Conservation (phyloP, 2,888 invertebrate species). For the Schrankia costaestrigalis region DNA sequence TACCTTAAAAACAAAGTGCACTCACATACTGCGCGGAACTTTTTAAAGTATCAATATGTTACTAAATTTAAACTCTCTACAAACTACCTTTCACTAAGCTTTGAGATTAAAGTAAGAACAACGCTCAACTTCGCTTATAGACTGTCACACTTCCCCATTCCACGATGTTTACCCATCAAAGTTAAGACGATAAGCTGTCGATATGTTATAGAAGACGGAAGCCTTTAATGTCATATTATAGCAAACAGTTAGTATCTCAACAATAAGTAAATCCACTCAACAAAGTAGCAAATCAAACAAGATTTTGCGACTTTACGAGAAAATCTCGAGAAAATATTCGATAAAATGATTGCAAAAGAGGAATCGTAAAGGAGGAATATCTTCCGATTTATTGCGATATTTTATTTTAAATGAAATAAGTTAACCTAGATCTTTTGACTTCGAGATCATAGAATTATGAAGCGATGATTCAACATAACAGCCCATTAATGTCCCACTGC, state of each 20-base stretch:
- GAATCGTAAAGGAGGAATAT: neutral
- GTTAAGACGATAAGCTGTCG: conserved; percentile 1
- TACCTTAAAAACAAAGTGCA: too few relatives aligned
- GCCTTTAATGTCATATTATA: conserved; percentile 1
- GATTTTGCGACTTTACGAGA: neutral
- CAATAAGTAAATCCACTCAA: conserved; percentile 2
- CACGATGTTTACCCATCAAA: conserved; percentile 2
- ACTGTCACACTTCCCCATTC: neutral
- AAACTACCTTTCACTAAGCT: too few relatives aligned
- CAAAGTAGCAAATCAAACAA: conserved; percentile 3
- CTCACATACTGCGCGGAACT: too few relatives aligned
- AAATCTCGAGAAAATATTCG: neutral
- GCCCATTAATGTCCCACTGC: too few relatives aligned
- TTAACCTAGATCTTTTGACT: too few relatives aligned
- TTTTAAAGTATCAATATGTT: too few relatives aligned
- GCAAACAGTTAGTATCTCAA: neutral
- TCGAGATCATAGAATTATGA: too few relatives aligned
- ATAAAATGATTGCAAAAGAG: neutral
- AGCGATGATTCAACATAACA: too few relatives aligned
- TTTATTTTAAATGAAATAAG: too few relatives aligned
- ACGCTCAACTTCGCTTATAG: neutral
- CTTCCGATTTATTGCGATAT: too few relatives aligned
- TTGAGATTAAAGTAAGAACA: neutral
- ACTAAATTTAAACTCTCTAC: too few relatives aligned
- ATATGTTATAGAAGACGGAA: neutral